phyloP scores from a whole-genome alignment of 2,113 vertebrate species.

The Odocoileus virginianus region DNA sequence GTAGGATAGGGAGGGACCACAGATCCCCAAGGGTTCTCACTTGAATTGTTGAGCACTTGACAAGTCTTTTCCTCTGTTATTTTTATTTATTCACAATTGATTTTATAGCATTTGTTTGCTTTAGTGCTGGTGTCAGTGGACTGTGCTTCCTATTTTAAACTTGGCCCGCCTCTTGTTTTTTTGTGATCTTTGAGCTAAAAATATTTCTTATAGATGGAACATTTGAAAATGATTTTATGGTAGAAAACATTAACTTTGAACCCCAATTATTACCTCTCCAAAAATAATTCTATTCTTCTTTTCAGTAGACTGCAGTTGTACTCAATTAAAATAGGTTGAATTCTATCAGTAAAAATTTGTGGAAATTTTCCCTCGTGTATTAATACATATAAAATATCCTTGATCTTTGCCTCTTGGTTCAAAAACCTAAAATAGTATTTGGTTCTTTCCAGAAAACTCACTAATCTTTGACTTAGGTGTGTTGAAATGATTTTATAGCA shows the following conservation, averaged over 20 bases:
- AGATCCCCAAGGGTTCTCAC: background rate
- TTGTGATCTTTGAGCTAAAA: background rate
- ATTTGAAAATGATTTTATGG: slow-evolving; percentile 8
- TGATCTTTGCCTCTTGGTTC: background rate
- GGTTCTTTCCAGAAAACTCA: background rate
- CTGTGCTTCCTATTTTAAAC: background rate
- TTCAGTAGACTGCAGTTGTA: background rate
- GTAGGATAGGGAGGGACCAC: background rate
- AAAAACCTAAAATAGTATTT: background rate
- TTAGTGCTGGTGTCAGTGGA: background rate
- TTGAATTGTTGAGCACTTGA: background rate
- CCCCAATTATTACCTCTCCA: background rate
- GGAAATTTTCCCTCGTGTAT: background rate
- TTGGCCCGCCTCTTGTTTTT: background rate
- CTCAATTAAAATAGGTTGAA: background rate
- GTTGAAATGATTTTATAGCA: slow-evolving; percentile 9
- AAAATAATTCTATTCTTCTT: background rate
- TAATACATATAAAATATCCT: background rate
- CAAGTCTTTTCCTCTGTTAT: background rate
- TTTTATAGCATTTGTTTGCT: background rate
- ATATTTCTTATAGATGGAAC: background rate
- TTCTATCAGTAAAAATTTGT: background rate
- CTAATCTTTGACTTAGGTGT: background rate
- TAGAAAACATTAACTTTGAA: background rate
- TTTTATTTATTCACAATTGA: background rate